Evolutionary conservation across 2,113 vertebrate species (phyloP).

Genomic region (Glaucomys volans): DNA sequence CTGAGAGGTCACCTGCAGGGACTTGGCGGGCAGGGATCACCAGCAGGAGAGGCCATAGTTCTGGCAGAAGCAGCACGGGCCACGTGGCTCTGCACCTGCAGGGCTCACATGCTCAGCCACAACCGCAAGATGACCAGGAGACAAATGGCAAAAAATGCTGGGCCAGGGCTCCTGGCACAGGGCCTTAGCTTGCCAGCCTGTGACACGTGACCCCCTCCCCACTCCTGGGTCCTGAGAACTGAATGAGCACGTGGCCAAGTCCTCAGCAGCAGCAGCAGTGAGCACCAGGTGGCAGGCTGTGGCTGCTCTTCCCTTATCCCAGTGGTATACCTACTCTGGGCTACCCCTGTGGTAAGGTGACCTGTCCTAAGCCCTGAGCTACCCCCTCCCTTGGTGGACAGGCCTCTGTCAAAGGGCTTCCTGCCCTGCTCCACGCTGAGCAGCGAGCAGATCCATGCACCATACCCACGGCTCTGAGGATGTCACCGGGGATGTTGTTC

Average conservation of each 20-base stretch:
- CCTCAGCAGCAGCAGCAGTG: too few species aligned
- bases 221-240: fast-evolving
- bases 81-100: fast-evolving
- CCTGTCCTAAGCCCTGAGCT: too few species aligned
- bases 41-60: not conserved
- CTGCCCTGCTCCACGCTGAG: not conserved
- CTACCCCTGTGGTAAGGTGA: not conserved
- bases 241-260: fast-evolving
- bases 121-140: not conserved
- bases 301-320: not conserved
- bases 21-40: not conserved
- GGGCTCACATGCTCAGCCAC: too few species aligned
- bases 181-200: not conserved
- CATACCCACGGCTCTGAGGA: constrained; percentile 93
- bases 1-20: not conserved
- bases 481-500: constrained; percentile 95
- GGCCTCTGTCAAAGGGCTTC: not conserved
- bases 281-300: too few species aligned
- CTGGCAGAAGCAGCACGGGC: not conserved
- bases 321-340: not conserved
- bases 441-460: not conserved
- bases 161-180: not conserved
- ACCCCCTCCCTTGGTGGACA: fast-evolving
- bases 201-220: not conserved
- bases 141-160: not conserved